A percentile compares a stretch with the other conserved stretches of the same genome.
phyloP scores from a whole-genome alignment of 2,888 invertebrate genomes.

The Clivina fossor region DNA sequence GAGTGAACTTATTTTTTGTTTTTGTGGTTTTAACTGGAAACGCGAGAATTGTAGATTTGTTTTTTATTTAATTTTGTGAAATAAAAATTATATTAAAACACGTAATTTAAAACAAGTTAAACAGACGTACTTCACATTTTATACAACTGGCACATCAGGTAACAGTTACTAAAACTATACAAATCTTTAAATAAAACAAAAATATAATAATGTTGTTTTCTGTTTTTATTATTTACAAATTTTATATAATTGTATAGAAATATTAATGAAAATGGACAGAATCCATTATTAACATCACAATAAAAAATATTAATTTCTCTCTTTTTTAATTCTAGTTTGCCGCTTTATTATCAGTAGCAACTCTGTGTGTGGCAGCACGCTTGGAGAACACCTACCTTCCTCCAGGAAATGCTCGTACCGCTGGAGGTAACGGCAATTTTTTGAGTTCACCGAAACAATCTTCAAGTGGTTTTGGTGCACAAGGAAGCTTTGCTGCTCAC shows the following conservation, averaged over 20 bases:
- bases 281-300: background rate
- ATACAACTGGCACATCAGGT: too few species aligned
- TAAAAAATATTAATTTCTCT: background rate
- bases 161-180: too few species aligned
- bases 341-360: slow-evolving; percentile 1
- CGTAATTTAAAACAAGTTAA: too few species aligned
- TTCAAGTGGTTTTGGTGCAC: slow-evolving; percentile 37
- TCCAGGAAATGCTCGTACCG: slow-evolving; percentile 48
- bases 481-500: background rate
- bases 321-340: slow-evolving; percentile 9
- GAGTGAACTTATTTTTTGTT: too few species aligned
- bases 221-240: background rate
- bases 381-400: slow-evolving; percentile 35
- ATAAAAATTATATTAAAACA: too few species aligned
- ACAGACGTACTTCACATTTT: too few species aligned
- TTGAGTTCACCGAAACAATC: slow-evolving; percentile 40
- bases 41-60: too few species aligned
- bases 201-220: slow-evolving; percentile 3
- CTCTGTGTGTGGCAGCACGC: slow-evolving; percentile 25
- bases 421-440: slow-evolving; percentile 54
- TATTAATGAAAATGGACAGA: too few species aligned
- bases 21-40: too few species aligned
- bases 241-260: too few species aligned
- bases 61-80: too few species aligned
- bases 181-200: too few species aligned